Percentiles rank a stretch among this genome's conserved stretches.
These are phyloP conservation scores for Drosophila watanabei DNA, from an alignment of 1,140 invertebrate genomes.

Conservation along the genomic window DNA sequence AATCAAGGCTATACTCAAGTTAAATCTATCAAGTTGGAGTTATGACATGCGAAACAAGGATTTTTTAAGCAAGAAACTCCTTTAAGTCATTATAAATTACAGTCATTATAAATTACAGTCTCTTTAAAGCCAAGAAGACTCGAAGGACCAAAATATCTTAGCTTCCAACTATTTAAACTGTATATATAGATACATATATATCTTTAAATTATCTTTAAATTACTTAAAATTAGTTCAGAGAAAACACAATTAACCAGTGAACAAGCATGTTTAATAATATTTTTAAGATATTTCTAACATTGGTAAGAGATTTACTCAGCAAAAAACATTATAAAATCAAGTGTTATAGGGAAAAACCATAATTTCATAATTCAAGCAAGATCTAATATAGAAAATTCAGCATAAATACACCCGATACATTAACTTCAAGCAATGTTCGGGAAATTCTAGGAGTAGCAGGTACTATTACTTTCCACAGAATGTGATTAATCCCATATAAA, in stretches of 20 bases:
- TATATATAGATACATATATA: too few relatives aligned
- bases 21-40: neutral
- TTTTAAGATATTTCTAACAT: too few relatives aligned
- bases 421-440: neutral
- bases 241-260: too few relatives aligned
- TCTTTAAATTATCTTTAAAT: too few relatives aligned
- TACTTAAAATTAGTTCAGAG: too few relatives aligned
- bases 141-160: neutral
- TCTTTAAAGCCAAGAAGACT: too few relatives aligned
- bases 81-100: neutral
- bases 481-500: neutral
- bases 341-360: neutral
- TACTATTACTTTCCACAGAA: neutral
- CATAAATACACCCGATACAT: neutral
- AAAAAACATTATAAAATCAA: neutral
- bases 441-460: neutral
- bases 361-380: neutral
- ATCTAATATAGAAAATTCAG: neutral
- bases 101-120: neutral
- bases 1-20: conserved; percentile 50
- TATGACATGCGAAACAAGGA: neutral
- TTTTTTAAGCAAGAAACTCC: too few relatives aligned
- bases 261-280: too few relatives aligned
- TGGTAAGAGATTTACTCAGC: too few relatives aligned
- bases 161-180: neutral